Conservation (phyloP, 2,113 vertebrate species). For the Gopherus evgoodei region DNA sequence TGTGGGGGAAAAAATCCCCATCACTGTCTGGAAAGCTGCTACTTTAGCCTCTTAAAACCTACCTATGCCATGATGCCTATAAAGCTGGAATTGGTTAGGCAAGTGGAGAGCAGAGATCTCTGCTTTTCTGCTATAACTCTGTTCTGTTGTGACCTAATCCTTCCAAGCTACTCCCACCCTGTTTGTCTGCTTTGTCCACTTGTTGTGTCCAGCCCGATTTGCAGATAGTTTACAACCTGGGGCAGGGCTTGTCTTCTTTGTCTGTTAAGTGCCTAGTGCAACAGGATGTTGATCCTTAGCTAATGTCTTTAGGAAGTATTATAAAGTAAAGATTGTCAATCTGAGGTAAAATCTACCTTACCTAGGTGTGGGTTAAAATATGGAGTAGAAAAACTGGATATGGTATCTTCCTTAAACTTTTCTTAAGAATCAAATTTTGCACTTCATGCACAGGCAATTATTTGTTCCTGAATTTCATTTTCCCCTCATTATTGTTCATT, state of each 20-base stretch:
- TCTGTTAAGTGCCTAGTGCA: accelerated
- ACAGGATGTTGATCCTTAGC: background rate
- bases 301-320: background rate
- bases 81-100: background rate
- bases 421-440: background rate
- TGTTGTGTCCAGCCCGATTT: background rate
- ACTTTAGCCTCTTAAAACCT: background rate
- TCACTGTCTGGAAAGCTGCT: background rate
- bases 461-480: background rate
- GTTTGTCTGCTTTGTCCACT: background rate
- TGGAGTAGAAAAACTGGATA: background rate
- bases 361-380: background rate
- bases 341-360: background rate
- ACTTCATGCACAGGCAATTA: background rate
- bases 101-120: background rate
- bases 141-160: background rate
- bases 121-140: background rate
- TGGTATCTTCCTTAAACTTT: background rate
- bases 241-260: background rate
- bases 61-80: background rate
- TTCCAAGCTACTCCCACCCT: background rate
- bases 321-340: background rate
- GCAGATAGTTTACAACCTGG: background rate
- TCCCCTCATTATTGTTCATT: background rate
- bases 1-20: background rate